Base-by-base conservation (phyloP, 2,113 vertebrate genomes). In the Aramus guarauna region DNA sequence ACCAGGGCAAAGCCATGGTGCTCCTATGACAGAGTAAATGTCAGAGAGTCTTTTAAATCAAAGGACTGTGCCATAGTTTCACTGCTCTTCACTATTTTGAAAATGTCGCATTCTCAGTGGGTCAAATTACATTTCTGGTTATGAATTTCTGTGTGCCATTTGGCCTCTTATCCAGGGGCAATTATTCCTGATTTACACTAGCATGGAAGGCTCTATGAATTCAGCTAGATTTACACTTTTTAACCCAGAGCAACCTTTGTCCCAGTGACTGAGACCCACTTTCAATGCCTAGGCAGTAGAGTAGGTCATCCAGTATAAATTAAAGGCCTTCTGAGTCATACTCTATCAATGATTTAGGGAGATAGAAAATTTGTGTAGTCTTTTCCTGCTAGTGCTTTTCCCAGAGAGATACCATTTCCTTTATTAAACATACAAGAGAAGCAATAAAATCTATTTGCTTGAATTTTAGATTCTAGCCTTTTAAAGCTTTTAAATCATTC, bases 401-500 rank as follows among this genome's bases (percentile, higher is more conserved):
- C 53, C 39, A 66, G 62, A 75, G 53, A 89, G 11, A 9, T 82
- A 64, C 48, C 3, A 41, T 76, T 79, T 96, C 67, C 67, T 77
- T 88, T 83, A 85, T 88, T 82, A 93, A 95, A 76, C 36, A 90
- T 93, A 90, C 19, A 85, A 72, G 24, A 88, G 73, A 83, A 45
- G n/a, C 59, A 74, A 85, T 79, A 83, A 91, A 85, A 68, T 76
- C 43, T 88, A 76, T 95, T 90, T 83, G 9, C 50, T 90, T 93
- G 62, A 94, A 85, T 96, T 92, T 90, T 88, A 83, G 29, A 96
- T 69, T 93, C 62, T 60, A 83, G 43, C 45, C 53, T 90, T 88
- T 92, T 68, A 80, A 93, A 90, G 74, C 58, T 82, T 94, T 95
- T 85, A 93, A 94, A 53, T 72, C 74, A 95, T 90, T 96, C 90